These are phyloP conservation scores for Lissonota sp. DNA, from an alignment of 2,888 invertebrate genomes.

Conservation along the genomic window DNA sequence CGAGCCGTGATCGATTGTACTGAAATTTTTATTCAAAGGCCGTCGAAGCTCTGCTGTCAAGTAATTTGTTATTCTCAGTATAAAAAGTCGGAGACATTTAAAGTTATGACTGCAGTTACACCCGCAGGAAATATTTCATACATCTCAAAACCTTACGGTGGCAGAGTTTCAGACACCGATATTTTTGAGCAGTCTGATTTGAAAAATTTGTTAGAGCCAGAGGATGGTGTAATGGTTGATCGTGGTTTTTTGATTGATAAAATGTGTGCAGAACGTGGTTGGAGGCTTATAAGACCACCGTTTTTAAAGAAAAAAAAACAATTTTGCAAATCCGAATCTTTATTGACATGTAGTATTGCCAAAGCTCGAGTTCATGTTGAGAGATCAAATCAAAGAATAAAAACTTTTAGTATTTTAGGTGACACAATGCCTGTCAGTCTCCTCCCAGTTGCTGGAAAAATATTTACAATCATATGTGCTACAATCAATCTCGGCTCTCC, in stretches of 20 bases:
- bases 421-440: conserved; percentile 19
- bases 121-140: conserved; percentile 64
- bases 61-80: conserved; percentile 64
- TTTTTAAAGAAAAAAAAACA: conserved; percentile 35
- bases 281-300: conserved; percentile 15
- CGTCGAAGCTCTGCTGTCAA: conserved; percentile 60
- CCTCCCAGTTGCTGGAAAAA: conserved; percentile 9
- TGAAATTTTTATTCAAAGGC: conserved; percentile 63
- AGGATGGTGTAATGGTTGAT: conserved; percentile 22
- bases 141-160: conserved; percentile 65
- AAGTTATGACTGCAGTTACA: conserved; percentile 66
- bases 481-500: conserved; percentile 18
- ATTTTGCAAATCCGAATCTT: conserved; percentile 30
- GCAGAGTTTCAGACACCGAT: conserved; percentile 66
- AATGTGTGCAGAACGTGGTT: conserved; percentile 34
- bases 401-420: conserved; percentile 21
- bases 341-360: conserved; percentile 32
- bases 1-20: conserved; percentile 68
- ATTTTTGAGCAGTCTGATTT: conserved; percentile 59
- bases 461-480: conserved; percentile 20
- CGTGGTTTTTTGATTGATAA: conserved; percentile 35
- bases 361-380: conserved; percentile 20
- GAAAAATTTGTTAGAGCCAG: conserved; percentile 28
- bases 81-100: conserved; percentile 62
- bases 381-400: conserved; percentile 19